Percentiles rank a stretch among this genome's conserved stretches.
phyloP scores from a whole-genome alignment of 2,797 vertebrate species.

The Bovichtus variegatus region DNA sequence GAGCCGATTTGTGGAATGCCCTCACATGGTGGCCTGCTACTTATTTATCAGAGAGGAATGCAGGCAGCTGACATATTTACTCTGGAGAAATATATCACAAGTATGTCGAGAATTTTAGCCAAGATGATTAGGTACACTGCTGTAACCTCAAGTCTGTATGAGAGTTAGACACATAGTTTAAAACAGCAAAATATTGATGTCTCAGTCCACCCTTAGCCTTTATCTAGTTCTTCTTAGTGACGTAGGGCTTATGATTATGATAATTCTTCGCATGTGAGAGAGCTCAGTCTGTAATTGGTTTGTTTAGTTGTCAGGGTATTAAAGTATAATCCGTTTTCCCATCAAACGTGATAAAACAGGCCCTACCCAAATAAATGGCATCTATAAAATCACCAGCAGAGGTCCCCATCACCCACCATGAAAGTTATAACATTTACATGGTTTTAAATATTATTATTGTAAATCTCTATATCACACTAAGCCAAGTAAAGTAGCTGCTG shows the following conservation, averaged over 20 bases:
- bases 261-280: conserved; percentile 26
- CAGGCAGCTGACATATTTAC: conserved; percentile 53
- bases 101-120: conserved; percentile 38
- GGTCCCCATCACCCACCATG: too few species aligned
- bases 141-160: conserved; percentile 11
- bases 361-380: too few species aligned
- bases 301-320: not conserved
- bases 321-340: too few species aligned
- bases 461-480: too few species aligned
- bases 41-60: conserved; percentile 47
- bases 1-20: conserved; percentile 33
- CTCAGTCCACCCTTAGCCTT: not conserved
- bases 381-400: too few species aligned
- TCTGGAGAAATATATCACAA: conserved; percentile 47
- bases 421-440: too few species aligned
- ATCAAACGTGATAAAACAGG: too few species aligned
- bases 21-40: conserved; percentile 52
- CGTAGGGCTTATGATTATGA: not conserved
- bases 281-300: conserved; percentile 26
- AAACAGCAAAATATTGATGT: conserved; percentile 6
- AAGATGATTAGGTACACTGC: conserved; percentile 26
- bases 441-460: too few species aligned
- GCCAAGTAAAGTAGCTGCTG: too few species aligned
- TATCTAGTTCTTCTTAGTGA: conserved; percentile 1
- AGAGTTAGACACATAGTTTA: conserved; percentile 6